Percentiles rank a stretch among this genome's conserved stretches.
These are phyloP conservation scores for Drosophila gunungcola DNA, from an alignment of 1,140 invertebrate genomes.

Conservation along the genomic window DNA sequence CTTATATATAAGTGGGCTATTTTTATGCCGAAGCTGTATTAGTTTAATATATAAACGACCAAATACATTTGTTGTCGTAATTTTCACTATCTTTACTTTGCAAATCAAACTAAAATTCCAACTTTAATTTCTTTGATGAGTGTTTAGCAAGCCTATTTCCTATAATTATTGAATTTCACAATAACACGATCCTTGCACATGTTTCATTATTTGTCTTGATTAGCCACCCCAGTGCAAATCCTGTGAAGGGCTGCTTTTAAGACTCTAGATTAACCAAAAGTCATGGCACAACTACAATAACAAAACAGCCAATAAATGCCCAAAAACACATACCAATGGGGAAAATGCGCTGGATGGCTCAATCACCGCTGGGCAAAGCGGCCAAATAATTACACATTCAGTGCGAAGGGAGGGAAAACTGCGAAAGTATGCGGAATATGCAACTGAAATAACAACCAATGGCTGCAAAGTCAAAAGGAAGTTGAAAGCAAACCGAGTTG, in stretches of 20 bases:
- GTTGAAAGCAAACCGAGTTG: constrained; percentile 50
- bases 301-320: constrained; percentile 13
- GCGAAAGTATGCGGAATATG: constrained; percentile 68
- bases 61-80: too few species aligned
- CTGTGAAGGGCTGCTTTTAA: constrained; percentile 31
- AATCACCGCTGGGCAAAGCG: constrained; percentile 26
- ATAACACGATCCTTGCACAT: constrained; percentile 7
- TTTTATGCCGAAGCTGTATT: too few species aligned
- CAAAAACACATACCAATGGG: constrained; percentile 42
- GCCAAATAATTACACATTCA: constrained; percentile 31
- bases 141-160: not conserved
- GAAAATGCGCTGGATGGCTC: constrained; percentile 40
- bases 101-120: too few species aligned
- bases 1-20: too few species aligned
- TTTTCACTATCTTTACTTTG: too few species aligned
- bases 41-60: too few species aligned
- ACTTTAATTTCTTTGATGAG: too few species aligned
- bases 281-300: constrained; percentile 43
- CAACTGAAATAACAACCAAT: constrained; percentile 68
- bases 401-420: constrained; percentile 23
- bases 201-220: constrained; percentile 6
- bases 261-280: constrained; percentile 51
- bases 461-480: constrained; percentile 58
- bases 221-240: constrained; percentile 1
- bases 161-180: constrained; percentile 15